These are phyloP conservation scores for Acrocera orbiculus DNA, from an alignment of 2,888 invertebrate genomes.

Conservation along the genomic window DNA sequence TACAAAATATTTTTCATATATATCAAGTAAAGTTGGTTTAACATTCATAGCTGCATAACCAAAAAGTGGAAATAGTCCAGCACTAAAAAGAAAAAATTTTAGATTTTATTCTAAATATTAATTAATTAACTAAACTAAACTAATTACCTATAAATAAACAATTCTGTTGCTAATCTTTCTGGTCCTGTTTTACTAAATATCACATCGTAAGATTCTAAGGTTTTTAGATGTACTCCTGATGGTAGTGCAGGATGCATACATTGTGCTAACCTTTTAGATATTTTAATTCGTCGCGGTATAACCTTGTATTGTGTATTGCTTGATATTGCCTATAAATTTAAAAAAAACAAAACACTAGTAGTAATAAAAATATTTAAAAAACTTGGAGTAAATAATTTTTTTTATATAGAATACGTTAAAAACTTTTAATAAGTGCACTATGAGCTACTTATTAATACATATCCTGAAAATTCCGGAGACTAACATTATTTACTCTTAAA, in stretches of 20 bases:
- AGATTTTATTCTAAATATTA: too few relatives aligned
- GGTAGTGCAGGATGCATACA: conserved; percentile 87
- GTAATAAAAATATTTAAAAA: not conserved
- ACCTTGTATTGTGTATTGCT: conserved; percentile 67
- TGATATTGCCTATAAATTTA: conserved; percentile 45
- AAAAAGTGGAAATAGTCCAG: conserved; percentile 74
- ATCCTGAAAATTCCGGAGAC: too few relatives aligned
- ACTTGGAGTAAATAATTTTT: too few relatives aligned
- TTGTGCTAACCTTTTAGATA: conserved; percentile 79
- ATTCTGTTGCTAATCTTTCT: conserved; percentile 56
- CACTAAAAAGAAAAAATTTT: conserved; percentile 22
- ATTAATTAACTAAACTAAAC: conserved; percentile 22
- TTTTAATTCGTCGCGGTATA: conserved; percentile 70
- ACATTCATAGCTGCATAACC: conserved; percentile 83
- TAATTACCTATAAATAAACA: conserved; percentile 63
- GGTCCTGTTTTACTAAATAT: conserved; percentile 80
- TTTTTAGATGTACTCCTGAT: conserved; percentile 80
- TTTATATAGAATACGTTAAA: too few relatives aligned
- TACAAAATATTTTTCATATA: conserved; percentile 79
- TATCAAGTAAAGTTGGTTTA: conserved; percentile 56
- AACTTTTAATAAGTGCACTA: too few relatives aligned
- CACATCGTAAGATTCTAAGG: conserved; percentile 77
- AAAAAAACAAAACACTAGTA: conserved; percentile 4
- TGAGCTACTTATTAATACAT: too few relatives aligned
- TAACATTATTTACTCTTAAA: too few relatives aligned